Base-by-base conservation (phyloP, 2,797 vertebrate species). In the Tympanoctomys barrerae region DNA sequence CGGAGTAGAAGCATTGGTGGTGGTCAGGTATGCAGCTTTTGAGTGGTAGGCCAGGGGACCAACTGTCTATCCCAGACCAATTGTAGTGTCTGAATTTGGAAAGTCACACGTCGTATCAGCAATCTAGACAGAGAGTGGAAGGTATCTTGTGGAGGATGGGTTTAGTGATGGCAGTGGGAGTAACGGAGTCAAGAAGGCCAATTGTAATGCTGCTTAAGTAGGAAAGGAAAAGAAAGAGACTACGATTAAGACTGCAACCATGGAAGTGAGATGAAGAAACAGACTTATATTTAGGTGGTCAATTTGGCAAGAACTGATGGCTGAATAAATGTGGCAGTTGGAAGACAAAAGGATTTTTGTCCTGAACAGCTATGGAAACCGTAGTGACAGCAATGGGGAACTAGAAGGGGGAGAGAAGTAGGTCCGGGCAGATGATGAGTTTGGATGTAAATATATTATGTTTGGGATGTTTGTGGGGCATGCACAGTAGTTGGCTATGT, bases 301-400 rank as follows among this genome's bases (percentile, higher is more conserved):
- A 84, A 71, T 71, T 39, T 57, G n/a, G 21, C n/a, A 68, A 49
- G 57, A 36, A 33, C 64, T 68, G 26, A 5, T 87, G 11, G 62
- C 52, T 77, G 28, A 91, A 49, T 54, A 77, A 8, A 75, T 75
- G n/a, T 11, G 22, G 52, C 7, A 89, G 36, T 62, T 71, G 54
- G 59, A 84, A 21, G 26, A 75, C 46, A 89, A 83, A 92, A 36
- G 46, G 8, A 31, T 68, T 91, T 91, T 94, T 91, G n/a, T 26
- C 36, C 7, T 52, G 33, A 61, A 62, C 46, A 0, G 11, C n/a
- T 68, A 1, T 49, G 68, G 86, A 18, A 26, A 75, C 81, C 59
- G 77, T 10, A 90, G 31, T 52, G 46, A 84, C 8, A 39, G 61
- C 89, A 75, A 85, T 7, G 84, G n/a, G 79, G 16, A 90, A 13